Evolutionary conservation across 2,113 vertebrate species (phyloP), one percentile per base, ranked within the genome.

Genomic region (Rhinoderma darwinii): DNA sequence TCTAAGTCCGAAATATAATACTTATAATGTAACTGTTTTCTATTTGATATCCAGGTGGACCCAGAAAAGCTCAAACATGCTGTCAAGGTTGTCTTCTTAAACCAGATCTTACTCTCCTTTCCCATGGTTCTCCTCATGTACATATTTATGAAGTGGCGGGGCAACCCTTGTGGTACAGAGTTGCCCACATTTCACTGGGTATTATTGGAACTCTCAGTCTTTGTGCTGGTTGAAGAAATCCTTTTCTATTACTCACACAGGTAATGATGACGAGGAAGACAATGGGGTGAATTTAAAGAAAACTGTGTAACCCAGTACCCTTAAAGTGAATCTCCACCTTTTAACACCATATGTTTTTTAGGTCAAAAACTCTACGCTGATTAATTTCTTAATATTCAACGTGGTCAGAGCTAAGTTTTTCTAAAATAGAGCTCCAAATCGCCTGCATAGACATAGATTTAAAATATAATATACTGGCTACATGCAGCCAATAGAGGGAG

Each of bases 201-300:
- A 41, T 94, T 99, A 63, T 72, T 94, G 88, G 97, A 99, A 90
- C 88, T 99, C 72, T 90, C 92, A 0, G 0, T 94, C 88, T 97
- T 95, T 50, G 89, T 90, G 68, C 39, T 97, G 18, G 0, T 94
- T 32, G 96, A 98, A 89, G 97, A 99, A 90, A 44, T 98, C 14
- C 59, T 98, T 44, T 99, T 99, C 91, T 99, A 98, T 93, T 99
- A 99, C 68, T 95, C 95, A 14, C 98, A 99, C 94, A 93, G 96
- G 98, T 97, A 82, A 94, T n/a, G 92, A 27, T 15, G 2, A 25
- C 18, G 10, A 47, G 0, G 1, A 73, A 20, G 35, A 86, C 51
- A 73, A 32, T 66, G 4, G 25, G 56, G 25, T 61, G 56, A 10
- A n/a, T n/a, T 61, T 27, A n/a, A 2, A 27, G 5, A 54, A 20